Base-by-base conservation (phyloP, 2,113 vertebrate species). In the Oostethus manadensis region DNA sequence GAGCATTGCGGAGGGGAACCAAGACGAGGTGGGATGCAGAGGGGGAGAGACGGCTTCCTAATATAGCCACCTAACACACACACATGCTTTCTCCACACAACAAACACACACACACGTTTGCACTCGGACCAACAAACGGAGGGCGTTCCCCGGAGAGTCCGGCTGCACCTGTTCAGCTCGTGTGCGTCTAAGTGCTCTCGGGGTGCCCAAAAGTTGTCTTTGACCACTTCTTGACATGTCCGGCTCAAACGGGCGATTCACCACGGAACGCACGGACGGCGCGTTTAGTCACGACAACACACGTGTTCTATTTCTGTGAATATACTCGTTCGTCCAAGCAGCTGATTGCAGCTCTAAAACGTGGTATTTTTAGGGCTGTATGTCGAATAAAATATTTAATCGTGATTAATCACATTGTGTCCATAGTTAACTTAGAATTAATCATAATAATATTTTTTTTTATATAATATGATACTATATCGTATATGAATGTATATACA, bases 121-220 rank as follows among this genome's bases (percentile, higher is more conserved):
- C 60, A 57, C 42, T 10, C 54, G 40, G 42, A 50, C 55, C 7
- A 51, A 35, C 70, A 48, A 10, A 55, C 20, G 42, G 61, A 51
- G 46, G 48, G 38, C 47, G 51, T 18, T 74, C 83, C 80, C 80
- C 38, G 22, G 79, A 72, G 85, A 70, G 78, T 86, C 77, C 84
- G 73, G 77, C 74, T 84, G 81, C 85, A 87, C 83, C 83, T 87
- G 83, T 83, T 84, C 70, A 54, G 69, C 22, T 14, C 58, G 54
- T 68, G 64, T 62, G 57, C 66, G 67, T 76, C n/a, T 66, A 47
- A 66, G 67, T 74, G 72, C 56, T 8, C 57, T 71, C 33, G 7
- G 35, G 7, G 35, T 13, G 50, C 55, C 62, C 75, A 60, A 70
- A 72, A 68, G 53, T 71, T 60, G 47, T 38, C 8, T 59, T 16